phyloP scores from a whole-genome alignment of 2,797 vertebrate species.

The Artibeus lituratus region DNA sequence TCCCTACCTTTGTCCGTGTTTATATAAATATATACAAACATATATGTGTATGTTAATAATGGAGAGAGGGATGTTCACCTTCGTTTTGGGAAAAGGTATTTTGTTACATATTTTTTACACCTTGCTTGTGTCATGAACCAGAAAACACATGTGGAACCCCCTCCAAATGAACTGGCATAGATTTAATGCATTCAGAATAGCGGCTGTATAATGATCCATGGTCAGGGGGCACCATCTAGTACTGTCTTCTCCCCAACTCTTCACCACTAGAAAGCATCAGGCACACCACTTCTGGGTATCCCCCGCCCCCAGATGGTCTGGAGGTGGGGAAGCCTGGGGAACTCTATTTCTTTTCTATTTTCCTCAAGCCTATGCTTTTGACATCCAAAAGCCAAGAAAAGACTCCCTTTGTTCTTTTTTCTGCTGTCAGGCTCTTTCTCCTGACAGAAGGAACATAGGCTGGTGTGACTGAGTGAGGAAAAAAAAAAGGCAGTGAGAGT shows the following conservation, averaged over 20 bases:
- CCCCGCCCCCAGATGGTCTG: too few species aligned
- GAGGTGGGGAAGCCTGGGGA: background rate
- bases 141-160: background rate
- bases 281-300: background rate
- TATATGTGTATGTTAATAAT: background rate
- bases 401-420: background rate
- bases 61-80: background rate
- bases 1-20: background rate
- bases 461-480: background rate
- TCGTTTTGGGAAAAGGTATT: background rate
- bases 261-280: background rate
- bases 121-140: background rate
- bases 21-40: background rate
- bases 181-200: background rate
- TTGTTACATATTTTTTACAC: background rate
- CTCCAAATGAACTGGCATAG: background rate
- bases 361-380: background rate
- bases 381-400: background rate
- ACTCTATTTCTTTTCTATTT: background rate
- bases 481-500: background rate
- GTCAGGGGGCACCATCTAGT: rapidly evolving
- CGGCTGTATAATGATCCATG: rapidly evolving
- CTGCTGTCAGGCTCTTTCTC: background rate
- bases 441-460: background rate
- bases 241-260: background rate